Conservation (phyloP, 2,888 invertebrate species). For the Pheosia tremula region DNA sequence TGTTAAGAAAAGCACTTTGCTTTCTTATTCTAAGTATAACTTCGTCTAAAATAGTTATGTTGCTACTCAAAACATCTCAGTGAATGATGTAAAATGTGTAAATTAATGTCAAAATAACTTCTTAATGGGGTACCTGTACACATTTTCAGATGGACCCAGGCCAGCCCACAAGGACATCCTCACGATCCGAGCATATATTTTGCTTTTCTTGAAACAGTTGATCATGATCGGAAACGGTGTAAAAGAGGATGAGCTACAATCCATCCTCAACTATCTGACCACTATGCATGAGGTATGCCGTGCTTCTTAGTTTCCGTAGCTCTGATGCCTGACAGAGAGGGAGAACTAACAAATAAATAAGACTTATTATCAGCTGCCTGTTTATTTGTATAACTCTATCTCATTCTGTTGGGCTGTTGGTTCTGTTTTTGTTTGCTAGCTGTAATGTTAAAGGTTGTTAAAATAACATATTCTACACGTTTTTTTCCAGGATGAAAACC, state of each 20-base stretch:
- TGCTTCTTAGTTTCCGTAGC: no score
- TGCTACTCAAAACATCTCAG: background rate
- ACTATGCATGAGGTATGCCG: slow-evolving; percentile 96
- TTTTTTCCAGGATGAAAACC: slow-evolving; percentile 94
- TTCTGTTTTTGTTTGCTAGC: no score
- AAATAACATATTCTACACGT: no score
- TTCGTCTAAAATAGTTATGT: background rate
- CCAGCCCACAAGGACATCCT: slow-evolving; percentile 97
- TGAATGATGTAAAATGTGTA: background rate
- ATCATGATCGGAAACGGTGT: slow-evolving; percentile 98
- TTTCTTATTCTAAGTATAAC: no score
- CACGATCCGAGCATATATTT: slow-evolving; percentile 96
- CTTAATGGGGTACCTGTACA: background rate
- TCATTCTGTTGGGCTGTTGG: no score
- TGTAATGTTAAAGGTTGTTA: no score
- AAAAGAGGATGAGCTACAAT: slow-evolving; percentile 99
- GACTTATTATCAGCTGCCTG: no score
- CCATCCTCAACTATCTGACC: slow-evolving; percentile 98
- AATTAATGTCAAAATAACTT: no score
- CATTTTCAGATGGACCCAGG: slow-evolving; percentile 93
- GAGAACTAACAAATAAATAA: no score
- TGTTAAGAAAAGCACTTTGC: no score
- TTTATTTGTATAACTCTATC: background rate
- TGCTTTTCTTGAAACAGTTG: slow-evolving; percentile 97
- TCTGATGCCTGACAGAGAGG: background rate